Percentiles rank a stretch among this genome's conserved stretches.
Evolutionary conservation across 2,888 invertebrate species (phyloP).

Genomic region (Mellilla xanthometata): DNA sequence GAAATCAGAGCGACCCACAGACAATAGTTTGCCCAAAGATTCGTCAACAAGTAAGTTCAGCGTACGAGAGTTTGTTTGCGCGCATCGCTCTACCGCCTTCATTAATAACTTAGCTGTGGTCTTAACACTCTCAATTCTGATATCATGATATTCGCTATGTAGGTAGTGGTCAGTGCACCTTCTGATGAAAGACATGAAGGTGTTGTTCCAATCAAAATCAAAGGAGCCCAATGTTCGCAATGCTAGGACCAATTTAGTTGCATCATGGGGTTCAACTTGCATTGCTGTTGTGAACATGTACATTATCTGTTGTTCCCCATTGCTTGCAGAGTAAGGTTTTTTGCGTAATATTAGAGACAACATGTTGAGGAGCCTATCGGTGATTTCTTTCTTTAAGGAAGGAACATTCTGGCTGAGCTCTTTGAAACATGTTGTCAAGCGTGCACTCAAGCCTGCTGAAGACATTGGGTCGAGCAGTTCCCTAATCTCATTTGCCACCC

Average conservation of each 20-base stretch:
- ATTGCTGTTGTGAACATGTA: conserved; percentile 65
- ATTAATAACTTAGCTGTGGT: conserved; percentile 95
- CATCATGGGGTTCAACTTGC: conserved; percentile 85
- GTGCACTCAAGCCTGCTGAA: conserved; percentile 93
- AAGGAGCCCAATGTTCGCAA: conserved; percentile 94
- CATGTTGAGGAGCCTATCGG: conserved; percentile 95
- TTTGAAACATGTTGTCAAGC: conserved; percentile 94
- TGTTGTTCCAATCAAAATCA: conserved; percentile 94
- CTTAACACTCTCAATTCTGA: conserved; percentile 94
- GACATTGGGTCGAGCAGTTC: conserved; percentile 96
- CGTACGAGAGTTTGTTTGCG: conserved; percentile 88
- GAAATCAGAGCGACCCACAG: conserved; percentile 97
- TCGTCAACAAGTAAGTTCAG: conserved; percentile 95
- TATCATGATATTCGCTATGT: conserved; percentile 94
- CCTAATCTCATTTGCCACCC: conserved; percentile 89
- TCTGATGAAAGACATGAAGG: conserved; percentile 94
- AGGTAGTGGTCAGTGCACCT: conserved; percentile 96
- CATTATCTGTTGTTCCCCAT: conserved; percentile 73
- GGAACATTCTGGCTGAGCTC: conserved; percentile 96
- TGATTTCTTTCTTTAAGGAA: conserved; percentile 93
- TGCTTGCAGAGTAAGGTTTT: conserved; percentile 87
- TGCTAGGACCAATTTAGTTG: conserved; percentile 94
- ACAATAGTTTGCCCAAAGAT: conserved; percentile 93
- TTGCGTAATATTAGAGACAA: conserved; percentile 95
- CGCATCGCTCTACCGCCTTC: conserved; percentile 88